These are phyloP conservation scores for Darevskia nairensis DNA, from an alignment of 2,797 vertebrate species.

Conservation along the genomic window DNA sequence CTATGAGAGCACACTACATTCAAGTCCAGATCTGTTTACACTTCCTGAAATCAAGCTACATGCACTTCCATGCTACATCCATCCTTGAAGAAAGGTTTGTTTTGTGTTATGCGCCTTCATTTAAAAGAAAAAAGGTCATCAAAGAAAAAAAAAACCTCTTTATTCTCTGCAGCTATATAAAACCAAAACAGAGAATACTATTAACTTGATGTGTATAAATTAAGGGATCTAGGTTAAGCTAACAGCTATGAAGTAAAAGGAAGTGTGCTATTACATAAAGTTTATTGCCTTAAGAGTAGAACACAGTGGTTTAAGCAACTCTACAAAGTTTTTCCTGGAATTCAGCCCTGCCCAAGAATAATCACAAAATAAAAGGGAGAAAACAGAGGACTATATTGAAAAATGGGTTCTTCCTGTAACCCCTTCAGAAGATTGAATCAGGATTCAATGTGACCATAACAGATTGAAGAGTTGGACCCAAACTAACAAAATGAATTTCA, in stretches of 20 bases:
- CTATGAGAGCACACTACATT: slow-evolving; percentile 17
- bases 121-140: slow-evolving; percentile 41
- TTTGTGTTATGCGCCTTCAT: slow-evolving; percentile 26
- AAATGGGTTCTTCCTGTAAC: not conserved
- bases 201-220: slow-evolving; percentile 27
- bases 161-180: slow-evolving; percentile 49
- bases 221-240: slow-evolving; percentile 28
- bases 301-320: slow-evolving; percentile 57
- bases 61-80: not conserved
- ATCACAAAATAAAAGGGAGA: not conserved
- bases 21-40: slow-evolving; percentile 20
- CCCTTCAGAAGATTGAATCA: not conserved
- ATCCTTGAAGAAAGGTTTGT: slow-evolving; percentile 24
- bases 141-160: slow-evolving; percentile 25
- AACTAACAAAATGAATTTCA: no score
- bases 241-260: slow-evolving; percentile 38
- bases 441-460: not conserved
- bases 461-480: no score
- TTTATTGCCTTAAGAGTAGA: slow-evolving; percentile 35
- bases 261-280: slow-evolving; percentile 41
- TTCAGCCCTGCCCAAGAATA: not conserved
- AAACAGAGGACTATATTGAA: not conserved
- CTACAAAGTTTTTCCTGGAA: slow-evolving; percentile 46
- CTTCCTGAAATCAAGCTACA: slow-evolving; percentile 23
- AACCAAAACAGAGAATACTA: slow-evolving; percentile 40